These are phyloP conservation scores for Tychaedon coryphoeus DNA, from an alignment of 2,113 vertebrate species.

Conservation along the genomic window DNA sequence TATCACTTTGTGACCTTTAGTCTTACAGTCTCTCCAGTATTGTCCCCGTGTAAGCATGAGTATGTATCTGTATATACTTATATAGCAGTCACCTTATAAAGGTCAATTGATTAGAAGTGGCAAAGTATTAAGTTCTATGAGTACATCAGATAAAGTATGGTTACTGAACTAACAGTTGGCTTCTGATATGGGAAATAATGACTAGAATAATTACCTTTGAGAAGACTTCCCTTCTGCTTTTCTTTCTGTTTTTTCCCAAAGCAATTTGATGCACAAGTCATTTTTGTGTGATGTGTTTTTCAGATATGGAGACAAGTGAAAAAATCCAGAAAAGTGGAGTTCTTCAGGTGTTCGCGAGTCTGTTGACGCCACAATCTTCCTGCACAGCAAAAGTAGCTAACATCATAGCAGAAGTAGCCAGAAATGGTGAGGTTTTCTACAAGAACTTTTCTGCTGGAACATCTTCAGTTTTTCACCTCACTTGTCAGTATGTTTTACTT, in stretches of 20 bases:
- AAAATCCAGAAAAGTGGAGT: slow-evolving; percentile 92
- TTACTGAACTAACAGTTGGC: background rate
- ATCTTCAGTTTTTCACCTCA: slow-evolving; percentile 80
- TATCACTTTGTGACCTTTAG: background rate
- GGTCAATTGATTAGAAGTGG: background rate
- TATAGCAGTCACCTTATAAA: background rate
- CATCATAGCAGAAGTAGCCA: slow-evolving; percentile 97
- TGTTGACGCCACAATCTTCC: slow-evolving; percentile 86
- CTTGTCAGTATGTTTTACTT: slow-evolving; percentile 81
- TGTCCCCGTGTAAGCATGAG: background rate
- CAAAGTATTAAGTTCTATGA: background rate
- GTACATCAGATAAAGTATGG: background rate
- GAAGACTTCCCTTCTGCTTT: background rate
- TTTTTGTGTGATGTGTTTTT: slow-evolving; percentile 57
- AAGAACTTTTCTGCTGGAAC: slow-evolving; percentile 79
- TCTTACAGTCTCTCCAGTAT: background rate
- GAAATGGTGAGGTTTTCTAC: slow-evolving; percentile 92
- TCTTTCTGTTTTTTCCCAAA: background rate
- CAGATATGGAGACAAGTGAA: slow-evolving; percentile 92
- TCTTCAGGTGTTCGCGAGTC: slow-evolving; percentile 83
- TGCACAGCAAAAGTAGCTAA: slow-evolving; percentile 95
- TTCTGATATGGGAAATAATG: background rate
- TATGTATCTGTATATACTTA: background rate
- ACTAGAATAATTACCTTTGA: background rate
- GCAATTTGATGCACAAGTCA: background rate